phyloP scores from a whole-genome alignment of 2,113 vertebrate genomes.

The Synodontis membranacea region DNA sequence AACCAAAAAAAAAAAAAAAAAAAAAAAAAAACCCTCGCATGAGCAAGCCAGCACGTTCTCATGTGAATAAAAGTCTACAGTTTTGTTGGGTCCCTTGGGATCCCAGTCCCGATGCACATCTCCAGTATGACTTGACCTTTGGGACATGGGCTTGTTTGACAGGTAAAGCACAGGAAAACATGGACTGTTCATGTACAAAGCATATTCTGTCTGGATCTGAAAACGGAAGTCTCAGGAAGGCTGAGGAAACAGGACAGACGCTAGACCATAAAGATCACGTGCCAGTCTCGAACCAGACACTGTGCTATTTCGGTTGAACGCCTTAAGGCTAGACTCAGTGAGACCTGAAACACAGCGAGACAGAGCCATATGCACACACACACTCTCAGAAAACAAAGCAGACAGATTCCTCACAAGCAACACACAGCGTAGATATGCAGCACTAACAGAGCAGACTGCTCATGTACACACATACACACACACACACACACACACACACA shows the following conservation, averaged over 20 bases:
- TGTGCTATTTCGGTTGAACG: conserved; percentile 10
- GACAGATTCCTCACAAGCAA: neutral
- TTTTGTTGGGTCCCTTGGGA: neutral
- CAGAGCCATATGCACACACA: conserved; percentile 29
- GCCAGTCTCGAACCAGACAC: neutral
- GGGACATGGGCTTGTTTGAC: neutral
- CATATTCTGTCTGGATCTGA: conserved; percentile 7
- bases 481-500: conserved; percentile 24
- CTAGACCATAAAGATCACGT: neutral
- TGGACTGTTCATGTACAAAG: neutral
- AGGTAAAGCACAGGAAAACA: neutral
- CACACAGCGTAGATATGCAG: neutral
- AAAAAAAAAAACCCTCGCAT: neutral
- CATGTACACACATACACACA: neutral
- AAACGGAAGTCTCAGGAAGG: conserved; percentile 2
- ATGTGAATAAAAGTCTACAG: neutral
- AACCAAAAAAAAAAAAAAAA: no score
- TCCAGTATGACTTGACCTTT: neutral
- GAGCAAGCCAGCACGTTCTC: neutral
- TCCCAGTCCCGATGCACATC: neutral
- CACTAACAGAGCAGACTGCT: conserved; percentile 2
- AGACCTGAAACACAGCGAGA: conserved; percentile 10
- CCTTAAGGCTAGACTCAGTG: neutral
- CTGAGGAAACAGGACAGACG: neutral
- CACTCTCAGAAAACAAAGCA: conserved; percentile 24